Percentiles rank a stretch among this genome's conserved stretches.
Conservation (phyloP, 1,140 invertebrate species). For the Bactericera cockerelli region DNA sequence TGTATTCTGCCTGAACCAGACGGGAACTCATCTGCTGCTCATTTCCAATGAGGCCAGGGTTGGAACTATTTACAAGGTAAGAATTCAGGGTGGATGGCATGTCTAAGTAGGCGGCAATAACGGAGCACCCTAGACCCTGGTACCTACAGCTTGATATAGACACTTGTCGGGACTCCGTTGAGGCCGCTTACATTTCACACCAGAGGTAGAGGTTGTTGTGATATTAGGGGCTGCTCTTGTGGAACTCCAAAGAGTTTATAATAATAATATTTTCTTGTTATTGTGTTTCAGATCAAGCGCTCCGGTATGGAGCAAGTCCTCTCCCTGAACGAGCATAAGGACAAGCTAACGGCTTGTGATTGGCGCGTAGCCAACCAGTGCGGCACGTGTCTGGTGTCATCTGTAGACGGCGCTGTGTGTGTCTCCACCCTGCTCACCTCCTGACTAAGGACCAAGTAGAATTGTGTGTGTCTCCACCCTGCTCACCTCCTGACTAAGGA, state of each 20-base stretch:
- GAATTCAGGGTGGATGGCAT: no score
- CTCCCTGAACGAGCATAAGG: conserved; percentile 38
- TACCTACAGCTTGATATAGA: no score
- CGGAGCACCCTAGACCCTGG: no score
- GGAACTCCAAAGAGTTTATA: conserved; percentile 10
- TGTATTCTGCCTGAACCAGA: conserved; percentile 40
- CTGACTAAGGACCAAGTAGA: conserved; percentile 8
- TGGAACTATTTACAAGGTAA: conserved; percentile 46
- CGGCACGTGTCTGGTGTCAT: conserved; percentile 42
- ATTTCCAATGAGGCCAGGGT: conserved; percentile 34
- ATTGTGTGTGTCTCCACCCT: conserved; percentile 39
- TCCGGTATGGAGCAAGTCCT: conserved; percentile 32
- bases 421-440: conserved; percentile 39
- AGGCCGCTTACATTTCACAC: background rate
- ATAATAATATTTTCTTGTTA: background rate
- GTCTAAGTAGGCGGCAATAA: no score
- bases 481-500: conserved; percentile 25
- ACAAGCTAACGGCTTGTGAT: conserved; percentile 40
- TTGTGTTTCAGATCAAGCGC: conserved; percentile 29
- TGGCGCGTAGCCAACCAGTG: conserved; percentile 47
- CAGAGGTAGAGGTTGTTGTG: no score
- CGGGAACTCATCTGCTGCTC: conserved; percentile 40
- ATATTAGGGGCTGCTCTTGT: background rate
- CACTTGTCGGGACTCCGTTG: no score
- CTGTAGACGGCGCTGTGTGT: conserved; percentile 40